Conservation (phyloP, 2,113 vertebrate species). For the Delphinus delphis region DNA sequence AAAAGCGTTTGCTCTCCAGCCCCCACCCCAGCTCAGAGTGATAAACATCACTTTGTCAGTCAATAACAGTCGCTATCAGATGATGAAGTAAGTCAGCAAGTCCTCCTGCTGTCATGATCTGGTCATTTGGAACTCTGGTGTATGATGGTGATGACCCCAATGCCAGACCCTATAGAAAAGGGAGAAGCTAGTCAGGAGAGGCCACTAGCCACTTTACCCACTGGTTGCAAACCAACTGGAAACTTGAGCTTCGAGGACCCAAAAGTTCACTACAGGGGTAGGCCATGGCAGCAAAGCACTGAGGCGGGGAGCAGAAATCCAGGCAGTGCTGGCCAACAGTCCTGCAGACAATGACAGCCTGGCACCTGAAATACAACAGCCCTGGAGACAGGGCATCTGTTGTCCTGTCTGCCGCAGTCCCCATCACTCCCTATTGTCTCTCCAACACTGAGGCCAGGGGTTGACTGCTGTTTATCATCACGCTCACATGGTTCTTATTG, state of each 20-base stretch:
- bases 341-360: background rate
- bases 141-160: background rate
- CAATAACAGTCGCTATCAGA: too few species aligned
- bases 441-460: background rate
- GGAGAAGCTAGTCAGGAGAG: rapidly evolving
- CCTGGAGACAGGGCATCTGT: background rate
- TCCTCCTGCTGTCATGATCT: background rate
- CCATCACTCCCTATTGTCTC: background rate
- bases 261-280: background rate
- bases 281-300: background rate
- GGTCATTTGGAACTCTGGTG: background rate
- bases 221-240: too few species aligned
- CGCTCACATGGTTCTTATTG: rapidly evolving
- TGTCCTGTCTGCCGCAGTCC: background rate
- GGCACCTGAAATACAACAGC: background rate
- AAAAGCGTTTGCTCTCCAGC: background rate
- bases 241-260: background rate
- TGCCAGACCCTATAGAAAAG: background rate
- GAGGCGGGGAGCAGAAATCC: background rate
- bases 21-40: background rate
- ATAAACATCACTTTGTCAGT: background rate
- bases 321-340: background rate
- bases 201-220: background rate
- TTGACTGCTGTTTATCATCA: background rate
- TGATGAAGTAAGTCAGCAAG: background rate